phyloP scores from a whole-genome alignment of 2,113 vertebrate species.

The Thunnus thynnus region DNA sequence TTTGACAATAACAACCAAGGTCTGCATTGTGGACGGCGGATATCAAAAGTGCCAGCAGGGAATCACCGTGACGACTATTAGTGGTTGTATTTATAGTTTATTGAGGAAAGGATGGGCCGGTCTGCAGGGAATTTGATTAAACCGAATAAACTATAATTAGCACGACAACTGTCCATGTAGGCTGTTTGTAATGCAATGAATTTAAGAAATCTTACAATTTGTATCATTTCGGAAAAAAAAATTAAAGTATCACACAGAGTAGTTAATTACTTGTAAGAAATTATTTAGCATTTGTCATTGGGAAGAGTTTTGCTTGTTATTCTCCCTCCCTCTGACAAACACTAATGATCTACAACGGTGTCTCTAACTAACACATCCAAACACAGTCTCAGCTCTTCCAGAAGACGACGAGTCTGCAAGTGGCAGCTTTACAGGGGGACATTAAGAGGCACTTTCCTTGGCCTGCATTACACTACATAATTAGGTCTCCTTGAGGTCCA shows the following conservation, averaged over 20 bases:
- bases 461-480: constrained; percentile 40
- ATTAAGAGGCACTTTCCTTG: constrained; percentile 49
- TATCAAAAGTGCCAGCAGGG: background rate
- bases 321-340: background rate
- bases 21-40: background rate
- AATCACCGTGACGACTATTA: constrained; percentile 10
- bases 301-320: background rate
- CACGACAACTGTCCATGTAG: background rate
- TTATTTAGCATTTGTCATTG: background rate
- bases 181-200: background rate
- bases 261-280: background rate
- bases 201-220: background rate
- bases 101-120: constrained; percentile 8
- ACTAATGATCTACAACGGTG: background rate
- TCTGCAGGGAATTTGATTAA: constrained; percentile 1
- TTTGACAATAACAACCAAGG: constrained; percentile 27
- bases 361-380: background rate
- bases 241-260: background rate
- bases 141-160: background rate
- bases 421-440: constrained; percentile 43
- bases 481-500: constrained; percentile 52
- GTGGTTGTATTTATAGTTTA: constrained; percentile 30
- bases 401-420: constrained; percentile 32
- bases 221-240: background rate
- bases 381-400: background rate